Percentiles rank a stretch among this genome's conserved stretches.
Conservation (phyloP, 2,113 vertebrate genomes). For the Cinclus mexicanus region DNA sequence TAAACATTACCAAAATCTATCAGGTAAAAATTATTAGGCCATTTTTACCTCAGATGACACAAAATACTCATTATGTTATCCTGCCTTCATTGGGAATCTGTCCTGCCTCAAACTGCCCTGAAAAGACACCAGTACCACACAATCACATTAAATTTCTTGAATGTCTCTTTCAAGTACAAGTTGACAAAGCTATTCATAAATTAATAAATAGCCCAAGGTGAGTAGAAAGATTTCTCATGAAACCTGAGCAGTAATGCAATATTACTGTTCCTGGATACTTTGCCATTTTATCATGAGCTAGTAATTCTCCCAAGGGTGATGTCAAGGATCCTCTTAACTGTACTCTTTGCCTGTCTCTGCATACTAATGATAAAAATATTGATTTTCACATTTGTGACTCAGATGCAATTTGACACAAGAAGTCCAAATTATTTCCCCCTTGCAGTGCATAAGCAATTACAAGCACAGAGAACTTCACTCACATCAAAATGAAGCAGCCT, state of each 20-base stretch:
- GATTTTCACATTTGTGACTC: conserved; percentile 26
- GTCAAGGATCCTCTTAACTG: not conserved
- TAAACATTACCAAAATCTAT: not conserved
- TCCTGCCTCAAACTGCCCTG: not conserved
- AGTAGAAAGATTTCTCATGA: conserved; percentile 8
- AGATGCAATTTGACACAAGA: not conserved
- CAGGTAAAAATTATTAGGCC: not conserved
- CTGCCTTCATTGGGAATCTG: not conserved
- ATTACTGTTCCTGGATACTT: not conserved
- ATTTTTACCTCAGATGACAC: not conserved
- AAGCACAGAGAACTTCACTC: not conserved
- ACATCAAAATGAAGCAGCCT: not conserved
- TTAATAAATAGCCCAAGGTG: not conserved
- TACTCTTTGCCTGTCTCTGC: not conserved
- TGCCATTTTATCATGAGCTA: not conserved
- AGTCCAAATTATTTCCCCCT: not conserved
- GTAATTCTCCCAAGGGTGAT: not conserved
- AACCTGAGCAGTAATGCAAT: not conserved
- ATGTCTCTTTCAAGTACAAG: not conserved
- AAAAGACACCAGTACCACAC: not conserved
- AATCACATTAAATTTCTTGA: not conserved
- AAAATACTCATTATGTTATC: not conserved
- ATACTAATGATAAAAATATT: conserved; percentile 6
- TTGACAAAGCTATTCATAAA: not conserved
- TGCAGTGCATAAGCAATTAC: not conserved